phyloP scores from a whole-genome alignment of 2,113 vertebrate species.

The Tenrec ecaudatus region DNA sequence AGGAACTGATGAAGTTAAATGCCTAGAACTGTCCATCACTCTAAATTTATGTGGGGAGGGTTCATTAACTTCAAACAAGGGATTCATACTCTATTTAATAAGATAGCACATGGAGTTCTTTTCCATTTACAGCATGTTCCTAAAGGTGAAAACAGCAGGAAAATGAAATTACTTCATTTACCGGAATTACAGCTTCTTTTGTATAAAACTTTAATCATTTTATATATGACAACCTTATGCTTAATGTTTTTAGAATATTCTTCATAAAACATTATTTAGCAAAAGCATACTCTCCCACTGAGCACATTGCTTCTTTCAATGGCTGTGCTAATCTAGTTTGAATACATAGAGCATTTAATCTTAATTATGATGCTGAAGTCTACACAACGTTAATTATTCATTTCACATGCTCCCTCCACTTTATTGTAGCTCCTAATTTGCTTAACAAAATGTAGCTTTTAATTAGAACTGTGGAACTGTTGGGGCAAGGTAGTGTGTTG shows the following conservation, averaged over 20 bases:
- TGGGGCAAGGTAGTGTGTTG: conserved; percentile 69
- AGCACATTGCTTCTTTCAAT: conserved; percentile 85
- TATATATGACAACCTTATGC: conserved; percentile 90
- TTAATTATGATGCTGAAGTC: conserved; percentile 89
- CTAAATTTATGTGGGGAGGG: conserved; percentile 73
- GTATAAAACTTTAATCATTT: conserved; percentile 89
- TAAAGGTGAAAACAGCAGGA: conserved; percentile 88
- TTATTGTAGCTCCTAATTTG: conserved; percentile 89
- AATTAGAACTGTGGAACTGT: conserved; percentile 86
- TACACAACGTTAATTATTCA: conserved; percentile 91
- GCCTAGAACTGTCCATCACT: conserved; percentile 32
- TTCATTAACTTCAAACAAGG: conserved; percentile 86
- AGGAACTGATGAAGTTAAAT: conserved; percentile 11
- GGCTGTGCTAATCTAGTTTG: conserved; percentile 89
- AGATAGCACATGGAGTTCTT: conserved; percentile 84
- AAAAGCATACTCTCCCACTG: conserved; percentile 87
- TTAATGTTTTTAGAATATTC: conserved; percentile 88
- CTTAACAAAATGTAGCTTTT: conserved; percentile 89
- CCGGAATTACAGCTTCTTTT: conserved; percentile 88
- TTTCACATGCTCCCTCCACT: conserved; percentile 87
- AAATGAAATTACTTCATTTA: conserved; percentile 89
- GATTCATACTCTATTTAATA: conserved; percentile 86
- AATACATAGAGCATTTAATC: conserved; percentile 89
- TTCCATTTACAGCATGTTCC: conserved; percentile 87
- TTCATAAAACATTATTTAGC: conserved; percentile 89